A percentile compares a stretch with the other conserved stretches of the same genome.
These are phyloP conservation scores for Drepana arcuata DNA, from an alignment of 1,140 invertebrate species.

Conservation along the genomic window DNA sequence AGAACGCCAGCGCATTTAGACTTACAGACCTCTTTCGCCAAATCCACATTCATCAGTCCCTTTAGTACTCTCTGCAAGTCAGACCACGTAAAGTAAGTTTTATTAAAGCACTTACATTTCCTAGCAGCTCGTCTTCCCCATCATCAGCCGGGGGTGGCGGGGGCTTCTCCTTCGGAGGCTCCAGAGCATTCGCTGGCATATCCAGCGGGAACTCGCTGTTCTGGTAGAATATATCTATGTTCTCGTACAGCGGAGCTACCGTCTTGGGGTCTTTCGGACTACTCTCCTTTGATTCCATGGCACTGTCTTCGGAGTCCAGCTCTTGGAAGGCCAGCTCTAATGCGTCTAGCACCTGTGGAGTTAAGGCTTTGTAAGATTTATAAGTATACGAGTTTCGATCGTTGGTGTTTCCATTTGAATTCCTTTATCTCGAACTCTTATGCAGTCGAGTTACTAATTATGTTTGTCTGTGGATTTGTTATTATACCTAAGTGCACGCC, in stretches of 20 bases:
- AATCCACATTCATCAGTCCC: too few species aligned
- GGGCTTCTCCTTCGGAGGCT: conserved; percentile 89
- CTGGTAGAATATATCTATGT: conserved; percentile 73
- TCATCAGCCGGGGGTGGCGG: conserved; percentile 84
- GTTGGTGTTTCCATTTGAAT: too few species aligned
- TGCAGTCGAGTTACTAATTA: too few species aligned
- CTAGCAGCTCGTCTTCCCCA: conserved; percentile 57
- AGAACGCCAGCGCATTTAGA: too few species aligned
- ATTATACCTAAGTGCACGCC: too few species aligned
- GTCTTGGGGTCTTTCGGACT: conserved; percentile 19
- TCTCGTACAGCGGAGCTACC: conserved; percentile 73
- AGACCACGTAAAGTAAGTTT: too few species aligned
- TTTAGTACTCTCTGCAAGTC: too few species aligned
- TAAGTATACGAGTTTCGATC: too few species aligned
- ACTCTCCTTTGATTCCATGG: conserved; percentile 25
- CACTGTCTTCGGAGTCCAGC: conserved; percentile 71
- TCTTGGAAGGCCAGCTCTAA: conserved; percentile 75
- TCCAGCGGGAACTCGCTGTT: conserved; percentile 45
- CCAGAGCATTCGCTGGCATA: conserved; percentile 74
- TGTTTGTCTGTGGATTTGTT: too few species aligned
- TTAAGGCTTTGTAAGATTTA: not conserved
- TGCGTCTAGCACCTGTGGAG: conserved; percentile 72
- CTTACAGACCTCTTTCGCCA: too few species aligned
- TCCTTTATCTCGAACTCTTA: too few species aligned
- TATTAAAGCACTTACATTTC: conserved; percentile 61